Percentiles rank a stretch among this genome's conserved stretches.
Conservation (phyloP, 2,797 vertebrate species). For the Catostomus latipinnis region DNA sequence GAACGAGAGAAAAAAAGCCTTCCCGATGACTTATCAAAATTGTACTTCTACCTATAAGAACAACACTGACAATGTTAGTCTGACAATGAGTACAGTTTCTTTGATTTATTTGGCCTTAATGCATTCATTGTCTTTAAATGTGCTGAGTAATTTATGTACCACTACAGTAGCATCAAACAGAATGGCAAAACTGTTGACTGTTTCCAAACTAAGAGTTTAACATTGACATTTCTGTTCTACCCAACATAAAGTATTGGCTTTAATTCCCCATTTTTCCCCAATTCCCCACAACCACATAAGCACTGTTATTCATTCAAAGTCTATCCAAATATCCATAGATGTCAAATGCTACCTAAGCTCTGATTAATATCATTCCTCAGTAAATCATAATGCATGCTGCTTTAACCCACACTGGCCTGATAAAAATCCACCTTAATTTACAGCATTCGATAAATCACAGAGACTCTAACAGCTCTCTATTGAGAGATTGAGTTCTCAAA, state of each 20-base stretch:
- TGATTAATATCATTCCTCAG: not conserved
- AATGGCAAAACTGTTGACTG: no score
- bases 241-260: no score
- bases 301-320: not conserved
- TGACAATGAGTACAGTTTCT: not conserved
- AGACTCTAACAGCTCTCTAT: constrained; percentile 60
- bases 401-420: constrained; percentile 49
- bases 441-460: constrained; percentile 68
- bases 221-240: no score
- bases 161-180: no score
- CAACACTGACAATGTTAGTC: not conserved
- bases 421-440: constrained; percentile 65
- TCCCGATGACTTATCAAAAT: not conserved
- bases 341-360: constrained; percentile 18
- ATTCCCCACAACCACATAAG: not conserved
- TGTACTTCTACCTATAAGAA: constrained; percentile 3
- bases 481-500: constrained; percentile 69
- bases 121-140: not conserved
- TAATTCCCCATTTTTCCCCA: no score
- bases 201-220: no score
- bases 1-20: not conserved
- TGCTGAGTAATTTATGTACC: no score
- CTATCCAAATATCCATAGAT: constrained; percentile 3
- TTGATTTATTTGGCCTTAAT: not conserved
- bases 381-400: constrained; percentile 39